Evolutionary conservation across 2,113 vertebrate species (phyloP).

Genomic region (Protobothrops mucrosquamatus): DNA sequence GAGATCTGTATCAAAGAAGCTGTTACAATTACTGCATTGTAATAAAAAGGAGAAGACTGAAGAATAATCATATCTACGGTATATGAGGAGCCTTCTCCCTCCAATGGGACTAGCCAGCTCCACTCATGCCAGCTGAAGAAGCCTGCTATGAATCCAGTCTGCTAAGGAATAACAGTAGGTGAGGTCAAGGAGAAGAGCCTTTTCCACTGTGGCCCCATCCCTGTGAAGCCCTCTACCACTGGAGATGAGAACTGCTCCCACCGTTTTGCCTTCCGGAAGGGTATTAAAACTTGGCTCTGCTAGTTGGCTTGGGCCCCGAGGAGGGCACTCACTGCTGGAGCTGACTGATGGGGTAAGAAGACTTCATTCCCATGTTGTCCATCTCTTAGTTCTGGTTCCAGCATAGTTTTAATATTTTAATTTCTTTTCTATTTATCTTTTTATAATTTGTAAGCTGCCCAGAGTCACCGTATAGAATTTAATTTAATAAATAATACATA

Average conservation of each 20-base stretch:
- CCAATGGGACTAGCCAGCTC: background rate
- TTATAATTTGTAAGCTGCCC: too few species aligned
- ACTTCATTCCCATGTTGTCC: too few species aligned
- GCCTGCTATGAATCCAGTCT: background rate
- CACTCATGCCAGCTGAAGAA: background rate
- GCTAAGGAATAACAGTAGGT: background rate
- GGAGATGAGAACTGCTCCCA: background rate
- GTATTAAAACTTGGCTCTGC: too few species aligned
- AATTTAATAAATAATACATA: too few species aligned
- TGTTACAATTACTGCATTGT: background rate
- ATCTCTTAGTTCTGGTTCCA: too few species aligned
- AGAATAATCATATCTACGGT: background rate
- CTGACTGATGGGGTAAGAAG: too few species aligned
- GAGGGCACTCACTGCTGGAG: too few species aligned
- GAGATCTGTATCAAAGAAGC: background rate
- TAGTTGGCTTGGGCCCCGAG: too few species aligned
- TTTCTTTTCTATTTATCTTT: too few species aligned
- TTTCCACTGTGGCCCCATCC: background rate
- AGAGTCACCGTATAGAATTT: too few species aligned
- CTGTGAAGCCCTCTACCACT: background rate
- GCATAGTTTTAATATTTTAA: too few species aligned
- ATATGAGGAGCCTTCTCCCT: background rate
- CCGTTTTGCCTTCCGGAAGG: background rate
- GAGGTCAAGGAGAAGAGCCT: background rate
- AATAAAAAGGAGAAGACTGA: background rate